Evolutionary conservation across 2,113 vertebrate species (phyloP), one percentile per base, ranked within the genome.

Genomic region (Odocoileus virginianus): DNA sequence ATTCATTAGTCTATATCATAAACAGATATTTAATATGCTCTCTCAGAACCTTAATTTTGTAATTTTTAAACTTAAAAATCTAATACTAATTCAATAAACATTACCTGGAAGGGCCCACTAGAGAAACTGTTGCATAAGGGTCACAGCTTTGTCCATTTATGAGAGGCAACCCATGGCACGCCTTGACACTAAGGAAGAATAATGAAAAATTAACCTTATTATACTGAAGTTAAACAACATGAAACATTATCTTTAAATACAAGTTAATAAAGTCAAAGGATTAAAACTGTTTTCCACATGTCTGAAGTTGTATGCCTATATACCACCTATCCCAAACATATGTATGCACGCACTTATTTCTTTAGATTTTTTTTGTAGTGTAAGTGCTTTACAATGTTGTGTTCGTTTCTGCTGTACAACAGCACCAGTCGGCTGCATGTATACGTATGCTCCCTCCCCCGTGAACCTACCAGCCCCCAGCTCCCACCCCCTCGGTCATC

Each of bases 111-210:
- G 99, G 99, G 71, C 99, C 99, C 60, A 99, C 99, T 8, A 99
- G 99, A 91, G 99, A 99, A 88, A 99, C 99, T 21, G 99, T 99
- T 94, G 99, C 99, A 12, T 99, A 99, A 19, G 99, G 99, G 97
- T 99, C 99, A 98, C 99, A 99, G 96, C 99, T 99, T 98, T 99
- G 99, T 81, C 99, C 99, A 2, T 99, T 99, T 98, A 99, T 99
- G 96, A 99, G 99, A 96, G 99, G 99, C 97, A 99, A 99, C 6
- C 99, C 99, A 95, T 99, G 99, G 98, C 99, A 99, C 92, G 99
- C 99, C 83, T 99, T 99, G 98, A 99, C 99, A 93, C 99, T 99
- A 94, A 58, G 97, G 94, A 61, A 84, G 91, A 98, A 84, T 36
- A 76, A 86, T 97, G 87, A 40, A 2, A 90, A 50, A 91, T 98